These are phyloP conservation scores for Florisuga fusca DNA, from an alignment of 2,797 vertebrate species.

Conservation along the genomic window DNA sequence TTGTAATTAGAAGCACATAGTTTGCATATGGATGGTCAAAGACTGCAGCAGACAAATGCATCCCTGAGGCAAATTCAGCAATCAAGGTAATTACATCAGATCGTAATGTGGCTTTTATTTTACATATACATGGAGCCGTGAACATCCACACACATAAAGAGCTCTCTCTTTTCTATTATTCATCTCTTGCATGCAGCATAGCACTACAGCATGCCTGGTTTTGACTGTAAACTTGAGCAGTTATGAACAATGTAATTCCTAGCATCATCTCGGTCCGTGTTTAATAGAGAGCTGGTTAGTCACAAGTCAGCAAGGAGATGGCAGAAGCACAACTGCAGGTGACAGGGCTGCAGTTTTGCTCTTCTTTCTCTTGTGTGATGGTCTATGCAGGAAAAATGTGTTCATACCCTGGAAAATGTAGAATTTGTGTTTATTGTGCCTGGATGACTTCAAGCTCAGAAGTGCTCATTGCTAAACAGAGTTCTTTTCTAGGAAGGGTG, in stretches of 20 bases:
- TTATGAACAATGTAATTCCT: background rate
- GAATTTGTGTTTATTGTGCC: background rate
- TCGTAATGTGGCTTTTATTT: background rate
- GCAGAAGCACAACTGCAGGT: background rate
- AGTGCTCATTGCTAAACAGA: background rate
- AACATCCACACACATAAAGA: accelerated
- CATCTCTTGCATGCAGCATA: background rate
- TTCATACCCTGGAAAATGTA: background rate
- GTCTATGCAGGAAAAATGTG: background rate
- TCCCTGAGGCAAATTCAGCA: background rate
- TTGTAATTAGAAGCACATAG: background rate
- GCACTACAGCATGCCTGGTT: background rate
- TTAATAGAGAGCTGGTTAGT: background rate
- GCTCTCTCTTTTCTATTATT: background rate
- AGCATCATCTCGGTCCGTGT: background rate
- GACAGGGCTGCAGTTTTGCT: background rate
- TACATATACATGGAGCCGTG: background rate
- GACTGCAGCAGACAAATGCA: background rate
- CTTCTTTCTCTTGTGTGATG: background rate
- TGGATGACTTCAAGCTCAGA: background rate
- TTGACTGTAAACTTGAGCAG: background rate
- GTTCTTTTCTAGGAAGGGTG: background rate
- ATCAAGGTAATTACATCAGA: background rate
- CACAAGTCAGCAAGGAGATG: background rate
- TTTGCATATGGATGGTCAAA: background rate